Evolutionary conservation across 2,888 invertebrate genomes (phyloP).

Genomic region (Candidula unifasciata): DNA sequence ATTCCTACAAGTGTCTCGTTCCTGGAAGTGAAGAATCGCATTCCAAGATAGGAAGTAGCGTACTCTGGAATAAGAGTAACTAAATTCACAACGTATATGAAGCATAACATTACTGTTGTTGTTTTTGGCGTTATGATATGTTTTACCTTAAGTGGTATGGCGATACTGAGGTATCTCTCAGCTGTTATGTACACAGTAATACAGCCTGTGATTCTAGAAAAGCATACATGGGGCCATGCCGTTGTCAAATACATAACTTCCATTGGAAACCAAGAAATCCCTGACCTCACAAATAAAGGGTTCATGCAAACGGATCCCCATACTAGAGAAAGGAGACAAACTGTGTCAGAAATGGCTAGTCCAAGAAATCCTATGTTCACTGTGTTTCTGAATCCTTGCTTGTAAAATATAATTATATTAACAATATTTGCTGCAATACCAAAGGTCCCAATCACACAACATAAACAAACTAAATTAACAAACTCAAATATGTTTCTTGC

Average conservation of each 20-base stretch:
- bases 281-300: not conserved
- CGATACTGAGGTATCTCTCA: conserved; percentile 13
- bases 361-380: conserved; percentile 23
- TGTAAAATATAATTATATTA: not conserved
- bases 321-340: not conserved
- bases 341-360: conserved; percentile 21
- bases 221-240: conserved; percentile 6
- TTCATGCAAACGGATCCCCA: not conserved
- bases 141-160: conserved; percentile 22
- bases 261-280: not conserved
- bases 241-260: conserved; percentile 1
- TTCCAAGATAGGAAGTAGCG: not conserved
- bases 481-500: not conserved
- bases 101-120: not conserved
- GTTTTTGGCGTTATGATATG: not conserved
- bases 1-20: not conserved
- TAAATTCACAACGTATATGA: not conserved
- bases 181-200: conserved; percentile 16
- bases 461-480: not conserved
- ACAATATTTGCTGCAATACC: conserved; percentile 21
- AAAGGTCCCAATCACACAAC: not conserved
- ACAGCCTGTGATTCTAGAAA: conserved; percentile 17
- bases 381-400: not conserved
- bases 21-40: not conserved
- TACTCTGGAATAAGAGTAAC: conserved; percentile 2